A percentile compares a stretch with the other conserved stretches of the same genome.
phyloP scores from a whole-genome alignment of 2,797 vertebrate genomes.

The Gastrophryne carolinensis region DNA sequence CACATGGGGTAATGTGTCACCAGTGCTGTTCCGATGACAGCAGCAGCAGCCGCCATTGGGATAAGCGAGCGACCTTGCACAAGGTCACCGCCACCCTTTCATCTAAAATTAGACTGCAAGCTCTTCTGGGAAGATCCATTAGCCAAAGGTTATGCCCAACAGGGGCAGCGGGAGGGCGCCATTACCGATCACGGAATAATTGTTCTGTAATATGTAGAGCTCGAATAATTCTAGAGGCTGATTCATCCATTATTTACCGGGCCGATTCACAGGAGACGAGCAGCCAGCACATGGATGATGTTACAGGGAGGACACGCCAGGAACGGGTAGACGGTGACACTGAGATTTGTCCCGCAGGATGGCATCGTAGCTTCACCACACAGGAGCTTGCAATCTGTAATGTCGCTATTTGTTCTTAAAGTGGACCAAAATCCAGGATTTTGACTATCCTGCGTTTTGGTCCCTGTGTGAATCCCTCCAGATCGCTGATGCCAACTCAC shows the following conservation, averaged over 20 bases:
- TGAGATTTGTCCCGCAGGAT: background rate
- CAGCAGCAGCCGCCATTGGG: too few relatives aligned
- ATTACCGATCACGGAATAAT: background rate
- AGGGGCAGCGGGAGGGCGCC: background rate
- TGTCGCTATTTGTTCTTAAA: too few relatives aligned
- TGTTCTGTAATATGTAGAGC: background rate
- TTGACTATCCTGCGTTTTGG: too few relatives aligned
- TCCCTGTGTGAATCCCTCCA: too few relatives aligned
- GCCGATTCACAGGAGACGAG: background rate
- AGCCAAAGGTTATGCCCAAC: background rate
- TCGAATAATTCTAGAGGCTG: background rate
- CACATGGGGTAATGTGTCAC: too few relatives aligned
- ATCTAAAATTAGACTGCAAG: constrained; percentile 20
- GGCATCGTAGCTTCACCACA: too few relatives aligned
- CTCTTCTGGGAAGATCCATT: constrained; percentile 16
- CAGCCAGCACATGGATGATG: background rate
- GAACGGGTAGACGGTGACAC: background rate
- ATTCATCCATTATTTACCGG: constrained; percentile 26
- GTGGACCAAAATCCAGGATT: too few relatives aligned
- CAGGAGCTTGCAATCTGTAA: too few relatives aligned
- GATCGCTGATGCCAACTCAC: too few relatives aligned
- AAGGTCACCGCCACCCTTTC: constrained; percentile 4
- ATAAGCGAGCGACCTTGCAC: too few relatives aligned
- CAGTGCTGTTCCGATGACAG: too few relatives aligned
- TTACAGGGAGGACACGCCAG: background rate